Percentiles rank a stretch among this genome's conserved stretches.
These are phyloP conservation scores for Crocallis elinguaria DNA, from an alignment of 2,888 invertebrate genomes.

Conservation along the genomic window DNA sequence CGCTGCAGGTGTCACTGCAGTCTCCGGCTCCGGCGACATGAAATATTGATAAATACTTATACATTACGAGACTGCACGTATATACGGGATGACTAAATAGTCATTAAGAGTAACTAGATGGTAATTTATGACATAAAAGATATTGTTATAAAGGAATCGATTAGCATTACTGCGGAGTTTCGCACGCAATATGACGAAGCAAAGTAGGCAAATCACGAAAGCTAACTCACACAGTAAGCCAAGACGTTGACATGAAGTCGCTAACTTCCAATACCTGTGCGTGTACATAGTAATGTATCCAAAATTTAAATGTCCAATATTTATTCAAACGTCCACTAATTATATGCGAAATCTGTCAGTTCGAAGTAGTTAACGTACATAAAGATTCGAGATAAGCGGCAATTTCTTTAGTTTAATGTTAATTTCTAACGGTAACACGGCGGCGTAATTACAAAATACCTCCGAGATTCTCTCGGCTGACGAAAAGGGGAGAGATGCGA, in stretches of 20 bases:
- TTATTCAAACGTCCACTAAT: slow-evolving; percentile 42
- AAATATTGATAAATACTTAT: slow-evolving; percentile 61
- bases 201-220: background rate
- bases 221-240: slow-evolving; percentile 14
- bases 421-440: slow-evolving; percentile 47
- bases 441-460: slow-evolving; percentile 59
- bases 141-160: background rate
- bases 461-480: slow-evolving; percentile 35
- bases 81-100: background rate
- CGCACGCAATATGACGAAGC: background rate
- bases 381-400: slow-evolving; percentile 50
- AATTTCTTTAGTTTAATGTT: slow-evolving; percentile 48
- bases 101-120: slow-evolving; percentile 1
- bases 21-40: slow-evolving; percentile 52
- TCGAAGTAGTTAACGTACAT: slow-evolving; percentile 37
- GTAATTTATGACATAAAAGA: background rate
- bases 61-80: slow-evolving; percentile 32
- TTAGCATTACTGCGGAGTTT: slow-evolving; percentile 2
- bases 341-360: slow-evolving; percentile 46
- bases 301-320: slow-evolving; percentile 36
- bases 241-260: slow-evolving; percentile 18
- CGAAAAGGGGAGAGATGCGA: slow-evolving; percentile 43
- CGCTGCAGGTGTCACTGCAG: no score
- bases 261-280: slow-evolving; percentile 11
- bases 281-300: slow-evolving; percentile 1